These are phyloP conservation scores for Ascidia mentula DNA, from an alignment of 23 tunicate species.

Conservation along the genomic window DNA sequence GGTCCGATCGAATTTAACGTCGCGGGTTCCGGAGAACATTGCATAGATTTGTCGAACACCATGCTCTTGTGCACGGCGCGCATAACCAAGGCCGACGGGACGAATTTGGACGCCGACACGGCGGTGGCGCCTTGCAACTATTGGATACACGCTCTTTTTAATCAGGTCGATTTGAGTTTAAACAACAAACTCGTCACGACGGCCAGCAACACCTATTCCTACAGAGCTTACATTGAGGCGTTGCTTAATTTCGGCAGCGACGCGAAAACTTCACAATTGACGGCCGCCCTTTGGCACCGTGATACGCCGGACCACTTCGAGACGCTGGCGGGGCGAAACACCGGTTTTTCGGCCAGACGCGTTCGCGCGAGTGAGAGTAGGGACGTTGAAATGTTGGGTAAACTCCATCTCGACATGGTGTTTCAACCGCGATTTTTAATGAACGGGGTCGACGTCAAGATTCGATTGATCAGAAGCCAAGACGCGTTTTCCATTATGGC, in stretches of 20 bases:
- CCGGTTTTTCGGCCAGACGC: neutral
- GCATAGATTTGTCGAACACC: neutral
- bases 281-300: neutral
- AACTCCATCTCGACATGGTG: neutral
- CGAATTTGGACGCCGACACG: neutral
- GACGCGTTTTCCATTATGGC: too few species aligned
- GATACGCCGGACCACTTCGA: neutral
- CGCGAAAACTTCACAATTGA: too few species aligned
- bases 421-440: neutral
- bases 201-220: too few species aligned
- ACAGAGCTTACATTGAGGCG: neutral
- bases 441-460: too few species aligned
- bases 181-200: too few species aligned
- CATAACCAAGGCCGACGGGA: too few species aligned
- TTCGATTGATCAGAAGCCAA: too few species aligned
- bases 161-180: constrained; percentile 18
- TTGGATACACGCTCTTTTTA: neutral
- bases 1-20: neutral
- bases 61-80: too few species aligned
- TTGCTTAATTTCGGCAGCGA: too few species aligned
- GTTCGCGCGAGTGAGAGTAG: neutral
- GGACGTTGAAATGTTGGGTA: neutral
- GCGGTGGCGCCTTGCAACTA: neutral
- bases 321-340: neutral
- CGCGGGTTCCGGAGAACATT: too few species aligned